phyloP scores from a whole-genome alignment of 2,888 invertebrate species.

The Dendrolimus pini region DNA sequence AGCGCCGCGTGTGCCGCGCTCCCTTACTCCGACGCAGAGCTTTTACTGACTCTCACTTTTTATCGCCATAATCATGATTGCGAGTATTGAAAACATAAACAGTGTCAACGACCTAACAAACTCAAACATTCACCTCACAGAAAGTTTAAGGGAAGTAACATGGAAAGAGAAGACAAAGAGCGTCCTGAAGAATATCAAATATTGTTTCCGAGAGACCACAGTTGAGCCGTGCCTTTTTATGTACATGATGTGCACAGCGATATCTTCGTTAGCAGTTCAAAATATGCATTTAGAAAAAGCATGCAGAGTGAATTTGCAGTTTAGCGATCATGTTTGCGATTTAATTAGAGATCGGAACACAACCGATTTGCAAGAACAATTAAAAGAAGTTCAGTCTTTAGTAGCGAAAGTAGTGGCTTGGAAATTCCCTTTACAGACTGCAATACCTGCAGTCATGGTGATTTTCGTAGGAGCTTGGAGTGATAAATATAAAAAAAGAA shows the following conservation, averaged over 20 bases:
- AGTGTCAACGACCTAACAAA: constrained; percentile 48
- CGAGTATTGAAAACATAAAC: constrained; percentile 39
- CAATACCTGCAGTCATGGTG: constrained; percentile 74
- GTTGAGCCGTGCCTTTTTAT: constrained; percentile 81
- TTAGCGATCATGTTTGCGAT: constrained; percentile 72
- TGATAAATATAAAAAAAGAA: constrained; percentile 75
- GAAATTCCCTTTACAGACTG: constrained; percentile 78
- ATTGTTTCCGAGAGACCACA: constrained; percentile 60
- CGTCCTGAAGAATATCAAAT: constrained; percentile 49
- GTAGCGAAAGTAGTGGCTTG: constrained; percentile 74
- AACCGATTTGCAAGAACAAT: constrained; percentile 54
- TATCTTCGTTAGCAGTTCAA: constrained; percentile 78
- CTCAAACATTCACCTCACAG: constrained; percentile 54
- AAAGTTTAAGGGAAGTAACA: constrained; percentile 28
- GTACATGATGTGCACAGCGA: constrained; percentile 79
- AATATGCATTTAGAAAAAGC: constrained; percentile 78
- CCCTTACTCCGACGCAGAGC: constrained; percentile 31
- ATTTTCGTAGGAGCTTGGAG: constrained; percentile 80
- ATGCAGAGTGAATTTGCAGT: constrained; percentile 71
- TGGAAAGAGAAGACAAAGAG: constrained; percentile 52
- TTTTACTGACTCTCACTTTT: constrained; percentile 59
- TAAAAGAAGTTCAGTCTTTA: constrained; percentile 61
- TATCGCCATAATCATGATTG: constrained; percentile 41
- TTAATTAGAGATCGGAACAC: constrained; percentile 57
- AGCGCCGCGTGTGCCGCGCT: constrained; percentile 43